Conservation (phyloP, 1,140 invertebrate species). For the Triops longicaudatus region DNA sequence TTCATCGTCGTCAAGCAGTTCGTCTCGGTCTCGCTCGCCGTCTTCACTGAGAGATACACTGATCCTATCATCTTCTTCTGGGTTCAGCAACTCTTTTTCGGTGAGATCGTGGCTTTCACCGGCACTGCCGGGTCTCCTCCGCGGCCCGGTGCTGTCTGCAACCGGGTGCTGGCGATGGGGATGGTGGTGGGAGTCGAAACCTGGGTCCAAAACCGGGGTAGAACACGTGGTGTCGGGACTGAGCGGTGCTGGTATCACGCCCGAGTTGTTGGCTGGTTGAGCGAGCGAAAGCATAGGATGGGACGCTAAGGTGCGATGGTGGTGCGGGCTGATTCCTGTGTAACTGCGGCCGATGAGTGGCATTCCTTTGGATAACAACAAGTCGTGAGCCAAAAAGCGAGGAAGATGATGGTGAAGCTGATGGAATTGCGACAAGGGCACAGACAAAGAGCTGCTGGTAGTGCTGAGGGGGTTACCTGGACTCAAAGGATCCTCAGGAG, state of each 20-base stretch:
- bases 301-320: neutral
- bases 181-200: neutral
- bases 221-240: slow-evolving; percentile 27
- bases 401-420: slow-evolving; percentile 5
- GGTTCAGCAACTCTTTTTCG: neutral
- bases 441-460: neutral
- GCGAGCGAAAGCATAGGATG: neutral
- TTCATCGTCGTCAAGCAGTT: slow-evolving; percentile 20
- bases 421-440: neutral
- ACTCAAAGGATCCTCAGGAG: neutral
- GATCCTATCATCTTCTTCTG: neutral
- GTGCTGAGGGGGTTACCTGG: neutral
- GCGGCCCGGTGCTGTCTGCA: slow-evolving; percentile 13
- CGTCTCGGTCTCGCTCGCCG: neutral
- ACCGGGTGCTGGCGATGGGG: neutral
- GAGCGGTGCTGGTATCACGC: neutral
- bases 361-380: slow-evolving; percentile 6
- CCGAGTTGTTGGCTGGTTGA: neutral
- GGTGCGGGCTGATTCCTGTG: neutral
- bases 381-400: slow-evolving; percentile 10
- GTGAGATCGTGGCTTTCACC: slow-evolving; percentile 17
- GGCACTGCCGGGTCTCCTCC: neutral
- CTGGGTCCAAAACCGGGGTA: slow-evolving; percentile 22
- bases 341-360: neutral
- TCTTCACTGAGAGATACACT: slow-evolving; percentile 20